Conservation (phyloP, 1,140 invertebrate genomes). For the Batillaria attramentaria region DNA sequence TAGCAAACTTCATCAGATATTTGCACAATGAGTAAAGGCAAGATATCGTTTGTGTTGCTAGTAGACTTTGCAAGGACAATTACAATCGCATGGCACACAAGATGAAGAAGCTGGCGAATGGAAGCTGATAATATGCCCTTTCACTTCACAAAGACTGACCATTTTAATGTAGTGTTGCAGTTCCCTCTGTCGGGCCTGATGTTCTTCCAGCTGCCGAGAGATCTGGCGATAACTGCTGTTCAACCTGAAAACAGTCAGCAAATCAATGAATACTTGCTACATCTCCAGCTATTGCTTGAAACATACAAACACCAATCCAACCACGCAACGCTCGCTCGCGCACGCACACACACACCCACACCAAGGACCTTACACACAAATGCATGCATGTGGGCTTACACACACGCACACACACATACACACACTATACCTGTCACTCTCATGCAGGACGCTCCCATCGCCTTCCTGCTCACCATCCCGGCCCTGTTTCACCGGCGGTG, state of each 20-base stretch:
- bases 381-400: too few species aligned
- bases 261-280: background rate
- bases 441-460: slow-evolving; percentile 24
- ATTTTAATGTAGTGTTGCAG: slow-evolving; percentile 66
- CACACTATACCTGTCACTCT: slow-evolving; percentile 18
- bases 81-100: background rate
- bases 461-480: slow-evolving; percentile 35
- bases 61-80: too few species aligned
- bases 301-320: background rate
- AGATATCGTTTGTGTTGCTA: too few species aligned
- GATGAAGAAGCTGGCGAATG: background rate
- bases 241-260: background rate
- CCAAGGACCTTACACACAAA: background rate
- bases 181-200: slow-evolving; percentile 57
- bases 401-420: slow-evolving; percentile 3
- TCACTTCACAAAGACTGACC: too few species aligned
- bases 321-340: background rate
- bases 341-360: slow-evolving; percentile 12
- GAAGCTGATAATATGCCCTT: too few species aligned
- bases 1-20: too few species aligned
- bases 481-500: slow-evolving; percentile 60
- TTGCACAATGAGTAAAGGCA: too few species aligned
- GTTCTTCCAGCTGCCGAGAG: slow-evolving; percentile 50
- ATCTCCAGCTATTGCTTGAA: too few species aligned
- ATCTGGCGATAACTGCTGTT: slow-evolving; percentile 57